Evolutionary conservation across 92 coral and sea anemone genomes (phyloP).

Genomic region (Pocillopora meandrina): DNA sequence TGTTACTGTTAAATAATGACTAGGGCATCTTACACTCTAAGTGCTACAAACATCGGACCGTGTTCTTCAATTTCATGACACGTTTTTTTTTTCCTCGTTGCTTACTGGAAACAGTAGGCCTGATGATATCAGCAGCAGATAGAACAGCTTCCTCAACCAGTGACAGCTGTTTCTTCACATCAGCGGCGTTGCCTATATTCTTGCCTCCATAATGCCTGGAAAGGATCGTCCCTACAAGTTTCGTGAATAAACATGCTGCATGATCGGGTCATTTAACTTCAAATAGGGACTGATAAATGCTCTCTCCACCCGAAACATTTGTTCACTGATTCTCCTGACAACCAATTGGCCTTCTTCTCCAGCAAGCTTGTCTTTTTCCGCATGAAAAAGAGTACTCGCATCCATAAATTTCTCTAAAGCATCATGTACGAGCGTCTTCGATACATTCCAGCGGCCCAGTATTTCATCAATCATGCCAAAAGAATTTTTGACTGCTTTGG

Average conservation of each 20-base stretch:
- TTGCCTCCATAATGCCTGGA: slow-evolving; percentile 10
- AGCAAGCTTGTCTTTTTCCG: slow-evolving; percentile 43
- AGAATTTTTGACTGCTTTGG: slow-evolving; percentile 23
- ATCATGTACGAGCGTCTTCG: slow-evolving; percentile 27
- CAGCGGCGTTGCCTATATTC: slow-evolving; percentile 2
- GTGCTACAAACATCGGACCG: no score
- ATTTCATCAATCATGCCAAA: slow-evolving; percentile 1
- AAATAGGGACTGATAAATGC: slow-evolving; percentile 59
- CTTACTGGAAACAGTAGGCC: slow-evolving; percentile 36
- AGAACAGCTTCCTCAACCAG: slow-evolving; percentile 57
- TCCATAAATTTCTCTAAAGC: slow-evolving; percentile 71
- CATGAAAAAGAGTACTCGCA: slow-evolving; percentile 59
- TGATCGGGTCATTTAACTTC: background rate
- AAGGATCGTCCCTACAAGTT: background rate
- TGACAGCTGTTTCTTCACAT: slow-evolving; percentile 59
- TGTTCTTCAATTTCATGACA: no score
- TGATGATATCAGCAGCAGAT: slow-evolving; percentile 60
- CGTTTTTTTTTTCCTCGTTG: background rate
- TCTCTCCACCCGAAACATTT: slow-evolving; percentile 77
- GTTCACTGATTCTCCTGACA: slow-evolving; percentile 79
- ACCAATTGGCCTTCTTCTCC: slow-evolving; percentile 56
- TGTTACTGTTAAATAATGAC: no score
- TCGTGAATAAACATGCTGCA: slow-evolving; percentile 24
- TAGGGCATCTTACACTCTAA: no score
- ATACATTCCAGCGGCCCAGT: background rate